These are phyloP conservation scores for Megalurothrips usitatus DNA, from an alignment of 2,888 invertebrate genomes.

Conservation along the genomic window DNA sequence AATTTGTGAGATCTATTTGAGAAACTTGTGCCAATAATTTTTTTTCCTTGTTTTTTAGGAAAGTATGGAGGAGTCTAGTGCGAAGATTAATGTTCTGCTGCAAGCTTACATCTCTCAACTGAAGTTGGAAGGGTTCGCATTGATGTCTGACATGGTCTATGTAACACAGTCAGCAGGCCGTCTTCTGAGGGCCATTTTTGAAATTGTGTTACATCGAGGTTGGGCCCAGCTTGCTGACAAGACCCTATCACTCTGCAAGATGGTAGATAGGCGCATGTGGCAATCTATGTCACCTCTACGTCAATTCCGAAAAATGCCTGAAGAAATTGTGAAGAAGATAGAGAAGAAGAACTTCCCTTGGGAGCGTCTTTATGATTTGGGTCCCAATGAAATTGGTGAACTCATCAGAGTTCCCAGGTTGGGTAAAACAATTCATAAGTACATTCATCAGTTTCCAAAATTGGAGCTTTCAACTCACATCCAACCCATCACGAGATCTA, in stretches of 20 bases:
- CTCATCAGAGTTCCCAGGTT: constrained; percentile 84
- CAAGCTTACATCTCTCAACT: constrained; percentile 98
- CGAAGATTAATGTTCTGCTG: constrained; percentile 89
- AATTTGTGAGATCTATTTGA: neutral
- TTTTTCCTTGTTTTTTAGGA: constrained; percentile 51
- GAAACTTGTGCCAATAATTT: neutral
- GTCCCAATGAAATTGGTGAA: constrained; percentile 96
- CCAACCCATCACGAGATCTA: constrained; percentile 91
- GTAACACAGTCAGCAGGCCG: constrained; percentile 96
- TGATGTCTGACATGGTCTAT: constrained; percentile 99
- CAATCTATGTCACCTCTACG: constrained; percentile 97
- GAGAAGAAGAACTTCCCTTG: constrained; percentile 97
- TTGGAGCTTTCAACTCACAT: constrained; percentile 94
- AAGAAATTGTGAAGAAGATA: constrained; percentile 92
- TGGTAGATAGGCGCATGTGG: constrained; percentile 99
- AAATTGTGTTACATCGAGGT: constrained; percentile 78
- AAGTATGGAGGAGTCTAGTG: constrained; percentile 94
- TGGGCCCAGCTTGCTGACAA: constrained; percentile 99
- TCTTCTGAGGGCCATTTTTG: constrained; percentile 92
- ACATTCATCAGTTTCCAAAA: constrained; percentile 95
- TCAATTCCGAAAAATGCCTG: constrained; percentile 96
- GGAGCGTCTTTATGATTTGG: constrained; percentile 89
- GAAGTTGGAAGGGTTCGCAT: constrained; percentile 95
- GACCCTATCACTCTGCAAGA: constrained; percentile 91
- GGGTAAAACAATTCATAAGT: constrained; percentile 92